These are phyloP conservation scores for Urocolius indicus DNA, from an alignment of 2,113 vertebrate genomes.

Conservation along the genomic window DNA sequence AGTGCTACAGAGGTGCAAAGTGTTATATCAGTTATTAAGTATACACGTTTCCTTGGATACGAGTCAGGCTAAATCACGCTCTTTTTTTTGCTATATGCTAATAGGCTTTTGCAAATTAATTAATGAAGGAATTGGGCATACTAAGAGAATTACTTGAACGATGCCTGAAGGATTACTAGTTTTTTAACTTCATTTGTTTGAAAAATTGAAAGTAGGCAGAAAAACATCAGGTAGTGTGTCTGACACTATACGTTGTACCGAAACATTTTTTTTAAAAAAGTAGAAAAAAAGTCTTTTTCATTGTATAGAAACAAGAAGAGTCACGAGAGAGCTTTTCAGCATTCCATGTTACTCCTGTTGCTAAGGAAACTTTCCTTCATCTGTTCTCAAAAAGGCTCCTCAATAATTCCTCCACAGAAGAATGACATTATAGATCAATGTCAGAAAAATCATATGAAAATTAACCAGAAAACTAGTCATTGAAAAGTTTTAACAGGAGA, in stretches of 20 bases:
- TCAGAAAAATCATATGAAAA: neutral
- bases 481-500: neutral
- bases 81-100: neutral
- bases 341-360: conserved; percentile 49
- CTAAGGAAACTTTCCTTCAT: conserved; percentile 55
- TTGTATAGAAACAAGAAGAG: neutral
- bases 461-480: neutral
- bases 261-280: too few relatives aligned
- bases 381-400: conserved; percentile 21
- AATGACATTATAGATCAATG: neutral
- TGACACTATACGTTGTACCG: neutral
- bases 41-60: neutral
- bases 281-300: neutral
- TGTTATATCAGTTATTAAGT: neutral
- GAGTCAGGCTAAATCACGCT: conserved; percentile 7
- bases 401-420: neutral
- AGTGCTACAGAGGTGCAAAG: neutral
- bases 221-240: neutral
- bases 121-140: conserved; percentile 31
- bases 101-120: conserved; percentile 47
- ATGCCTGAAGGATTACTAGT: conserved; percentile 2
- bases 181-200: neutral
- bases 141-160: neutral
- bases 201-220: neutral
- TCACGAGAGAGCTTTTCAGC: conserved; percentile 34